phyloP scores from a whole-genome alignment of 2,797 vertebrate species.

The Cirrhinus mrigala region DNA sequence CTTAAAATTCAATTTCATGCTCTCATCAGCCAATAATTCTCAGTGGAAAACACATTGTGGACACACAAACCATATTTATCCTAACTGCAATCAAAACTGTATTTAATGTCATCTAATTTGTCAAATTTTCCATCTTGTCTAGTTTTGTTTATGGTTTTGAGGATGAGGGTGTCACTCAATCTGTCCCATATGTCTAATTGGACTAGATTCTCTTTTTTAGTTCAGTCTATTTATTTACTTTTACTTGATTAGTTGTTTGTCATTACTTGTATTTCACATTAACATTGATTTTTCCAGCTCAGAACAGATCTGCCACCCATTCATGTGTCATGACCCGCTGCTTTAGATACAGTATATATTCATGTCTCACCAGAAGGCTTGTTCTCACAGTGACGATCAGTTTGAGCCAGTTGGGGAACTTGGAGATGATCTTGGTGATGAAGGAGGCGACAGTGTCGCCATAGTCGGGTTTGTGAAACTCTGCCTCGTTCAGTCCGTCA shows the following conservation, averaged over 20 bases:
- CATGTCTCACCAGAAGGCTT: slow-evolving; percentile 88
- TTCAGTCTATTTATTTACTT: neutral
- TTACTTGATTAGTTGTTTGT: neutral
- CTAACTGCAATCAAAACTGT: neutral
- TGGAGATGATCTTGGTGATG: slow-evolving; percentile 90
- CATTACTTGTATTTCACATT: neutral
- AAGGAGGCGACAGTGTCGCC: slow-evolving; percentile 97
- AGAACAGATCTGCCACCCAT: neutral
- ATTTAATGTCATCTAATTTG: neutral
- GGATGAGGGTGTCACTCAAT: neutral
- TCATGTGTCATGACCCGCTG: neutral
- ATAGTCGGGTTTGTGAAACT: slow-evolving; percentile 99
- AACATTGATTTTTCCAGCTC: neutral
- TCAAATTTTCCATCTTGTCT: neutral
- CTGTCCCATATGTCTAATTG: neutral
- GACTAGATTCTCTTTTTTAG: neutral
- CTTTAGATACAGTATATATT: neutral
- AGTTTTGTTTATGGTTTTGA: neutral
- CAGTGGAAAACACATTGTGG: neutral
- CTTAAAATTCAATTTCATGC: neutral
- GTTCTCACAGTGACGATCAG: slow-evolving; percentile 92
- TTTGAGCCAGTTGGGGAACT: slow-evolving; percentile 95
- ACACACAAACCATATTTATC: neutral
- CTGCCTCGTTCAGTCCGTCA: slow-evolving; percentile 96
- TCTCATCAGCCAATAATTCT: neutral